Base-by-base conservation (phyloP, 2,888 invertebrate species). In the Caenorhabditis wallacei region DNA sequence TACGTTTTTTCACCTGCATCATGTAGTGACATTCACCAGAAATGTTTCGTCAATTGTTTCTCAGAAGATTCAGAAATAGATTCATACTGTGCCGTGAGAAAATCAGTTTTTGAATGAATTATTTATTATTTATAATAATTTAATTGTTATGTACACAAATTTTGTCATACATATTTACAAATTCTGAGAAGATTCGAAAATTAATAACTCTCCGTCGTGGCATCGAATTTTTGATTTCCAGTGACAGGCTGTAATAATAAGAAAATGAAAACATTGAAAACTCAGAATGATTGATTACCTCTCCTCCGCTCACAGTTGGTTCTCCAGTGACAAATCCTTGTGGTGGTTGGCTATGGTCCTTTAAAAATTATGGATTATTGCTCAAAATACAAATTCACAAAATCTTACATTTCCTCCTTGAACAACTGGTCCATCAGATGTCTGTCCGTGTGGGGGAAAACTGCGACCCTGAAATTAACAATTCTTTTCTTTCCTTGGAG, bases 131-230 rank as follows among this genome's bases (percentile, higher is more conserved):
- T 61, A 61, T 30, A 18, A 26, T 22, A 59, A 1, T n/a, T n/a
- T n/a, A 59, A 24, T 30, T 1, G 16, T 8, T 13, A 61, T 61
- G 43, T 61, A 43, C 61, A 61, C 24, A 61, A 43, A 26, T 59
- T 18, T 20, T 13, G 5, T n/a, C n/a, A n/a, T n/a, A 26, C 13
- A 26, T 37, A 59, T 59, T 59, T 46, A 48, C 46, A 48, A 48
- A 48, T 10, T 11, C 5, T 40, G 10, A 13, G 2, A 54, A 16
- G 16, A 1, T 35, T 57, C 11, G 37, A 40, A 8, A 11, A 40
- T 43, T 20, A 64, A 48, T 64, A 51, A n/a, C 64, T 13, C 20
- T 35, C 64, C 10, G 64, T 48, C 11, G 64, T 51, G 11, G 7
- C 64, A 1, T 64, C 64, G 4, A 51, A n/a, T 4, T 64, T 30